Evolutionary conservation across 2,888 invertebrate genomes (phyloP).

Genomic region (Mechanitis mazaeus): DNA sequence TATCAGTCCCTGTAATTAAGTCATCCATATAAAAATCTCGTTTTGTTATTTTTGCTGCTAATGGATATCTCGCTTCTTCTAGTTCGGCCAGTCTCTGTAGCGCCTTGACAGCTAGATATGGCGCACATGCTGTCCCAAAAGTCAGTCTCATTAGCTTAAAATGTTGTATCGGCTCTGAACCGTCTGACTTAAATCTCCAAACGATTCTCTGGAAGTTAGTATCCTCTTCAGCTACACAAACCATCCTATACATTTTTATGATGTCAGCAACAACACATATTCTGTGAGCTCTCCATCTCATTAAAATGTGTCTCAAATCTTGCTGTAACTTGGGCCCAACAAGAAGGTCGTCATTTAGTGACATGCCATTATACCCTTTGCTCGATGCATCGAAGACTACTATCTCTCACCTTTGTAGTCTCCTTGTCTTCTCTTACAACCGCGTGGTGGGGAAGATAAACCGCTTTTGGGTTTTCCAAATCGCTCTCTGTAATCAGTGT

Average conservation of each 20-base stretch:
- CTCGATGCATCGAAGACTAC: constrained; percentile 26
- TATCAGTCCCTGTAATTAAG: constrained; percentile 25
- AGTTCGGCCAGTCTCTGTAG: constrained; percentile 19
- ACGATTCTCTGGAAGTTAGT: constrained; percentile 25
- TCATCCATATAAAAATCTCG: constrained; percentile 7
- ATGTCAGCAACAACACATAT: constrained; percentile 23
- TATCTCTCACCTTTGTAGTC: constrained; percentile 24
- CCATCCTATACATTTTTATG: constrained; percentile 26
- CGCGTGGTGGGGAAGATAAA: constrained; percentile 26
- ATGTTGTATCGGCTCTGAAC: constrained; percentile 18
- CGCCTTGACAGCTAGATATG: constrained; percentile 27
- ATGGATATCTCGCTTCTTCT: constrained; percentile 7
- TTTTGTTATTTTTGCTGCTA: constrained; percentile 5
- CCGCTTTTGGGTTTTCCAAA: not conserved
- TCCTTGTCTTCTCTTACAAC: constrained; percentile 21
- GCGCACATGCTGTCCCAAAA: constrained; percentile 31
- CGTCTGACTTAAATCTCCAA: constrained; percentile 21
- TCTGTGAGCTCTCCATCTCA: constrained; percentile 24
- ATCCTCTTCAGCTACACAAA: constrained; percentile 18
- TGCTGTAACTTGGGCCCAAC: constrained; percentile 28
- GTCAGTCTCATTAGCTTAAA: constrained; percentile 27
- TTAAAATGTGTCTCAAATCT: constrained; percentile 23
- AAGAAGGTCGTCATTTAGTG: constrained; percentile 24
- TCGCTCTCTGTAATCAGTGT: constrained; percentile 9
- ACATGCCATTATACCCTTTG: constrained; percentile 18